A percentile compares a stretch with the other conserved stretches of the same genome.
Conservation (phyloP, 2,113 vertebrate genomes). For the Lepisosteus osseus region DNA sequence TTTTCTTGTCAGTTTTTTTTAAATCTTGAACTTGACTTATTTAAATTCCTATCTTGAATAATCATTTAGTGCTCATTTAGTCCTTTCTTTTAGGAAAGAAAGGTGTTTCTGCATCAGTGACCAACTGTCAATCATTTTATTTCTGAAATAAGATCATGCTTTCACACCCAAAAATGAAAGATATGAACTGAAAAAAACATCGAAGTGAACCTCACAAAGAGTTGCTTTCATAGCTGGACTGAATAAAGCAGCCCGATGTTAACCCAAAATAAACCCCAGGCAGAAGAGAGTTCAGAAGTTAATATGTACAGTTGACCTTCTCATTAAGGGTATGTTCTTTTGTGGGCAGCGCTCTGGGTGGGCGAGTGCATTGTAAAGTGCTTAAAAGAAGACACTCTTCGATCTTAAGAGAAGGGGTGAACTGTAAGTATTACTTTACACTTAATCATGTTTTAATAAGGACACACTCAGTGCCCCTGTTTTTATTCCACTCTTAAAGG, state of each 20-base stretch:
- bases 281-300: slow-evolving; percentile 42
- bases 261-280: slow-evolving; percentile 66
- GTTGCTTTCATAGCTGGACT: slow-evolving; percentile 79
- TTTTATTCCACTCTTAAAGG: slow-evolving; percentile 35
- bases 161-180: slow-evolving; percentile 5
- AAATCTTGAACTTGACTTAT: too few relatives aligned
- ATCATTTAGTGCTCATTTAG: not conserved
- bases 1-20: too few relatives aligned
- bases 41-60: not conserved
- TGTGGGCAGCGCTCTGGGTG: slow-evolving; percentile 65
- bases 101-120: too few relatives aligned
- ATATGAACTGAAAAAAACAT: not conserved
- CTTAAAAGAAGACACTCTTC: slow-evolving; percentile 24
- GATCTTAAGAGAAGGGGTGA: slow-evolving; percentile 45
- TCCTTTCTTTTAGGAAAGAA: not conserved
- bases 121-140: not conserved
- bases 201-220: not conserved
- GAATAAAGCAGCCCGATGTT: slow-evolving; percentile 62
- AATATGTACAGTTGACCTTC: slow-evolving; percentile 61
- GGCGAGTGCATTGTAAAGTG: slow-evolving; percentile 14
- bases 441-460: slow-evolving; percentile 30
- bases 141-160: slow-evolving; percentile 4
- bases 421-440: slow-evolving; percentile 54
- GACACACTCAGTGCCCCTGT: slow-evolving; percentile 17
- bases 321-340: slow-evolving; percentile 53